These are phyloP conservation scores for Ditylenchus weischeri DNA, from an alignment of 2,888 invertebrate species.

Conservation along the genomic window DNA sequence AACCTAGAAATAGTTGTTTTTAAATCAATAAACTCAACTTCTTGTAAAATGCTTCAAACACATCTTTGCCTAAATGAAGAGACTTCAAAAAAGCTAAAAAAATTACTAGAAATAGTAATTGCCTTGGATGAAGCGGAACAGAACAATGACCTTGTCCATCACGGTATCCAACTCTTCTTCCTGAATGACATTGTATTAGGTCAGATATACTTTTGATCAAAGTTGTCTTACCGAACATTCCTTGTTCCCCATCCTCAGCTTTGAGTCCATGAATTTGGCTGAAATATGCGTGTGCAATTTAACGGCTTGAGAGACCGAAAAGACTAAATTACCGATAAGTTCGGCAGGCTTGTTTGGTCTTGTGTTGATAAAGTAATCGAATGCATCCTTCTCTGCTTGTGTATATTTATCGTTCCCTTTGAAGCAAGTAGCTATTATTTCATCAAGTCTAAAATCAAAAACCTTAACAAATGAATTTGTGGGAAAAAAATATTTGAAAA, in stretches of 20 bases:
- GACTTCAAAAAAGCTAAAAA: neutral
- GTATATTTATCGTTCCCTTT: constrained; percentile 87
- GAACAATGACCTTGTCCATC: constrained; percentile 95
- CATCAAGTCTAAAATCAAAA: constrained; percentile 69
- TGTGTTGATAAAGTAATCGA: constrained; percentile 95
- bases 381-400: constrained; percentile 81
- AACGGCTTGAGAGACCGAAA: neutral
- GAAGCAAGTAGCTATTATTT: constrained; percentile 84
- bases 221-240: no score
- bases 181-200: constrained; percentile 62
- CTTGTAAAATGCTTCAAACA: constrained; percentile 99
- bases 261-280: constrained; percentile 97
- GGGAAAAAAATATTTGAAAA: no score
- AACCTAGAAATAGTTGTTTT: constrained; percentile 24
- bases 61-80: constrained; percentile 73
- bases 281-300: constrained; percentile 28
- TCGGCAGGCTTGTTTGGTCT: constrained; percentile 97
- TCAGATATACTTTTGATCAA: no score
- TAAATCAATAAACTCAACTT: constrained; percentile 64
- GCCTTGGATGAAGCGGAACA: constrained; percentile 96
- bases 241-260: constrained; percentile 88
- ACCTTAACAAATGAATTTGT: no score
- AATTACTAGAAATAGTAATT: constrained; percentile 6
- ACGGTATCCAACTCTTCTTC: constrained; percentile 94
- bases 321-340: constrained; percentile 75